These are phyloP conservation scores for Zaprionus lineosus DNA, from an alignment of 2,888 invertebrate species.

Conservation along the genomic window DNA sequence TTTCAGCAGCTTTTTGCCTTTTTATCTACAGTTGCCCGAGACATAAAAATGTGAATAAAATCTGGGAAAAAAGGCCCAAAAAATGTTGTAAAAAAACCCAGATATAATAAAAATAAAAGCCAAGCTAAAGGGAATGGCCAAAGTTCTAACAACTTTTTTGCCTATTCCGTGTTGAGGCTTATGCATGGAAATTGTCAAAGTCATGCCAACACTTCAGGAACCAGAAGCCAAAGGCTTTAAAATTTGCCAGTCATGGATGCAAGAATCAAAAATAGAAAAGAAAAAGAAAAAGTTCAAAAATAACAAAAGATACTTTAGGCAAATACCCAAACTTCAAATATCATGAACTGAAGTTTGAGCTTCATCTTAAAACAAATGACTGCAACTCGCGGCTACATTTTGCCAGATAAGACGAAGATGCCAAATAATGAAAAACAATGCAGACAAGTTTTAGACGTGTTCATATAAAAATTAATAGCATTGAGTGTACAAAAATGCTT, in stretches of 20 bases:
- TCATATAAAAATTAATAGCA: constrained; percentile 3
- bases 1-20: constrained; percentile 41
- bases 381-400: constrained; percentile 20
- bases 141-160: constrained; percentile 50
- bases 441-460: constrained; percentile 18
- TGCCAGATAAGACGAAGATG: no score
- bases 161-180: constrained; percentile 25
- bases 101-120: constrained; percentile 47
- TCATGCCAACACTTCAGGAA: constrained; percentile 58
- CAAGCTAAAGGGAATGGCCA: constrained; percentile 49
- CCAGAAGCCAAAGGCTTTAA: constrained; percentile 49
- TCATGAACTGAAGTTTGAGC: background rate
- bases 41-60: constrained; percentile 28
- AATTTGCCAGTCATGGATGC: constrained; percentile 34
- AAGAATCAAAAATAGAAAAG: constrained; percentile 12
- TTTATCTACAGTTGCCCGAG: no score
- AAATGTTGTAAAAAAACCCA: no score
- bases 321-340: background rate
- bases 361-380: constrained; percentile 16
- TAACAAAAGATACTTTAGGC: background rate
- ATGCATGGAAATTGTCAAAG: constrained; percentile 54
- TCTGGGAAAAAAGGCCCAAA: constrained; percentile 9
- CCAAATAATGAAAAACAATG: constrained; percentile 39
- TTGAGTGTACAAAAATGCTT: constrained; percentile 7
- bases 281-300: no score